A percentile compares a stretch with the other conserved stretches of the same genome.
These are phyloP conservation scores for Montipora efflorescens DNA, from an alignment of 64 coral and sea anemone genomes.

Conservation along the genomic window DNA sequence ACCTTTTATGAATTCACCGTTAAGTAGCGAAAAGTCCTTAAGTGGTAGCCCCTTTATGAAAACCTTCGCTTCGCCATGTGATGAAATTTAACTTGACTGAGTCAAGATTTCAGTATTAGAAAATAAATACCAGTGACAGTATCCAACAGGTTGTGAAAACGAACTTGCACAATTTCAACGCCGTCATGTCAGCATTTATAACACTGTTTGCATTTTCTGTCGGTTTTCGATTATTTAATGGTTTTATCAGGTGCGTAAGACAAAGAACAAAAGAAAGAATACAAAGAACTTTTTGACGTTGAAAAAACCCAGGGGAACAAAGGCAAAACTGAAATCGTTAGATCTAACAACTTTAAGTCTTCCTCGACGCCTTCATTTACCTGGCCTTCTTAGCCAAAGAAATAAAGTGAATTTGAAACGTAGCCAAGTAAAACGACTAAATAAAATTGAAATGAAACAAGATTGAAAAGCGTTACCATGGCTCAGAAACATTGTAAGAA, in stretches of 20 bases:
- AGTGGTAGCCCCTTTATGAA: background rate
- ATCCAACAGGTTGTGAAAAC: background rate
- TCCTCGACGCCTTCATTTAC: too few species aligned
- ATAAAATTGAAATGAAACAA: too few species aligned
- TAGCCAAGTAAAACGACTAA: too few species aligned
- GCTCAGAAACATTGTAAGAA: too few species aligned
- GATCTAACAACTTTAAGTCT: background rate
- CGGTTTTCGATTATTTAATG: background rate
- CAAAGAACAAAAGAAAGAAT: background rate
- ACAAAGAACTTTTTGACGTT: background rate
- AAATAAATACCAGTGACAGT: background rate
- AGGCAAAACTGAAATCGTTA: background rate
- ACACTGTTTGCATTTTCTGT: background rate
- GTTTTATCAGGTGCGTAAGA: constrained; percentile 12
- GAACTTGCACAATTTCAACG: background rate
- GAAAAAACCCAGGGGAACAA: background rate
- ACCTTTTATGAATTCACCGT: too few species aligned
- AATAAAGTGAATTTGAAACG: too few species aligned
- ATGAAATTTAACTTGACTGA: background rate
- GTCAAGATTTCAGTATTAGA: background rate
- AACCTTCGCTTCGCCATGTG: background rate
- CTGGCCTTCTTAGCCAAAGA: too few species aligned
- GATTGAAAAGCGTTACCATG: too few species aligned
- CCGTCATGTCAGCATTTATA: background rate
- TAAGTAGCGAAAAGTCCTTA: too few species aligned